Evolutionary conservation across 2,113 vertebrate species (phyloP).

Genomic region (Limanda limanda): DNA sequence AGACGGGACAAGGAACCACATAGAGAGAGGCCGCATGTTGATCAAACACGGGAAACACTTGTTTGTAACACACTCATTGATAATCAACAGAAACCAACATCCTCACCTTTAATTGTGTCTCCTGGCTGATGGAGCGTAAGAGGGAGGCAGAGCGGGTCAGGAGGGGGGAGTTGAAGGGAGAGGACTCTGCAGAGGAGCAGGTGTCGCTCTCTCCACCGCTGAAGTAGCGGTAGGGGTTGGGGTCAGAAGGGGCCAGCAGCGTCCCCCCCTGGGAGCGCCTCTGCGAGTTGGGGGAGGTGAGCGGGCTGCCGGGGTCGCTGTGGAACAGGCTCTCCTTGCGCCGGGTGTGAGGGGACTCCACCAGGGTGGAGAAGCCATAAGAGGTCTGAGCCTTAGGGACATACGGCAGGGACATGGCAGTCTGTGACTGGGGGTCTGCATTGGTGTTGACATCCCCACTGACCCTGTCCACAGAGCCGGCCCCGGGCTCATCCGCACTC

Average conservation of each 20-base stretch:
- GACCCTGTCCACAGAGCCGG: constrained; percentile 15
- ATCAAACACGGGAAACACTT: background rate
- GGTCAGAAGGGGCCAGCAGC: constrained; percentile 82
- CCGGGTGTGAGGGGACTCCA: constrained; percentile 95
- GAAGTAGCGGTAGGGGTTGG: constrained; percentile 92
- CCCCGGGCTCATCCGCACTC: constrained; percentile 88
- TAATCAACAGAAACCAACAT: background rate
- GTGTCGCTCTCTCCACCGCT: constrained; percentile 96
- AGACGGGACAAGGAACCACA: background rate
- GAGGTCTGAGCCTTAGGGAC: constrained; percentile 97
- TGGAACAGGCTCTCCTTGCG: constrained; percentile 96
- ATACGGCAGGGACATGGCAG: constrained; percentile 92
- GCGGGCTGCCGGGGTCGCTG: constrained; percentile 90
- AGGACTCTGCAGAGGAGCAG: constrained; percentile 94
- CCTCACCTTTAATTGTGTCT: constrained; percentile 90
- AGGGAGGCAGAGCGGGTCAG: constrained; percentile 94
- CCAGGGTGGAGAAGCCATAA: constrained; percentile 92
- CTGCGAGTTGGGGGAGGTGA: constrained; percentile 88
- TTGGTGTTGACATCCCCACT: constrained; percentile 78
- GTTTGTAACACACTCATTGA: background rate
- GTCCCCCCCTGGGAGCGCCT: constrained; percentile 82
- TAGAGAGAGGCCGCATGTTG: background rate
- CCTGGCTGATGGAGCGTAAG: constrained; percentile 91
- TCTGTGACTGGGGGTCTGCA: constrained; percentile 90
- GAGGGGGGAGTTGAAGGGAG: constrained; percentile 92